Evolutionary conservation across 2,113 vertebrate species (phyloP).

Genomic region (Carollia perspicillata): DNA sequence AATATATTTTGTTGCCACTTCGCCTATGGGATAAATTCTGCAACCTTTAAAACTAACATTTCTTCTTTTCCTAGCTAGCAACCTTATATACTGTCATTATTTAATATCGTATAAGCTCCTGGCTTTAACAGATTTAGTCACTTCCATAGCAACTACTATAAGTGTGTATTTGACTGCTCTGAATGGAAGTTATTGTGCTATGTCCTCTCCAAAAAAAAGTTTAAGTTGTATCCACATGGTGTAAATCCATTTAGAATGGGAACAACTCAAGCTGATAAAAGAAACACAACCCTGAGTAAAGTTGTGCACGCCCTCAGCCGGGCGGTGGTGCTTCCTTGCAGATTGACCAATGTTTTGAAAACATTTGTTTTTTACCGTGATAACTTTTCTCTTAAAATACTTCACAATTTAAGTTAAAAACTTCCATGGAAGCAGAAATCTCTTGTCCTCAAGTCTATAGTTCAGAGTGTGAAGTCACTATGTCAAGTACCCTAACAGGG

Average conservation of each 20-base stretch:
- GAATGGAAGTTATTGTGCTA: neutral
- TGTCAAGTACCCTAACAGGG: neutral
- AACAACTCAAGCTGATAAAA: neutral
- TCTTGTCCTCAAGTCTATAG: neutral
- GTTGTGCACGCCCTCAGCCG: neutral
- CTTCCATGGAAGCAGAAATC: neutral
- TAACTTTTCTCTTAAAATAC: neutral
- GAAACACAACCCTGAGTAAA: neutral
- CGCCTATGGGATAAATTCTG: neutral
- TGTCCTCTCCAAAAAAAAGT: neutral
- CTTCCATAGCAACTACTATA: neutral
- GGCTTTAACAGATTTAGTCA: neutral
- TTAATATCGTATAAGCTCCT: neutral
- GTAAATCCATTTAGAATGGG: neutral
- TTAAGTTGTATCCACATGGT: neutral
- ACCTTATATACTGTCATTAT: neutral
- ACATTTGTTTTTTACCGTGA: neutral
- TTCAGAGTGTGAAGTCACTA: neutral
- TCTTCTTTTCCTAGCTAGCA: neutral
- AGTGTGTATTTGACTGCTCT: neutral
- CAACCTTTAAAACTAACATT: neutral
- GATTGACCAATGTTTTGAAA: neutral
- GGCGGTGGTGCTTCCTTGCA: neutral
- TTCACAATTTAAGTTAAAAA: neutral
- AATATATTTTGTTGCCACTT: neutral